phyloP scores from a whole-genome alignment of 1,140 invertebrate species.

The Lordiphosa clarofinis region DNA sequence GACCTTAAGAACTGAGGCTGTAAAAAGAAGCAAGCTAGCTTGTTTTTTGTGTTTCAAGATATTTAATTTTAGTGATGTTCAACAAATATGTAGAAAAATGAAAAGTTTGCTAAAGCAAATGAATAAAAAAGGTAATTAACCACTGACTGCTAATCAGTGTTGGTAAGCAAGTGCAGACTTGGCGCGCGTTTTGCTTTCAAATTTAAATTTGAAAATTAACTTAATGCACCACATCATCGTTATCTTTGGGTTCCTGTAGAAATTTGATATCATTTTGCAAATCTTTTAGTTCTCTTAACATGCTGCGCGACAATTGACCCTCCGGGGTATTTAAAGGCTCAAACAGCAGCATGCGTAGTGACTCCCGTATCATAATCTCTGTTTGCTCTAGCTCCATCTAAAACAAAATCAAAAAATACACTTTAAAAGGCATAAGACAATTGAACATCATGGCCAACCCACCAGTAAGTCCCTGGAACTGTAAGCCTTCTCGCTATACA shows the following conservation, averaged over 20 bases:
- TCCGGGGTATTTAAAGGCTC: constrained; percentile 87
- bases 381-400: constrained; percentile 81
- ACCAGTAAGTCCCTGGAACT: constrained; percentile 43
- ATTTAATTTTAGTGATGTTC: too few species aligned
- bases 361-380: constrained; percentile 82
- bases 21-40: too few species aligned
- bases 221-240: constrained; percentile 41
- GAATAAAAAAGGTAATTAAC: too few species aligned
- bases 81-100: too few species aligned
- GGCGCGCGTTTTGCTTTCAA: too few species aligned
- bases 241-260: constrained; percentile 31
- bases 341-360: constrained; percentile 84
- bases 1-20: not conserved
- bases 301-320: constrained; percentile 84
- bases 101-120: too few species aligned
- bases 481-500: constrained; percentile 54
- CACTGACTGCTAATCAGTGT: too few species aligned
- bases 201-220: not conserved
- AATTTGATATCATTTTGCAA: constrained; percentile 82
- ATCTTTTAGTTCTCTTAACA: constrained; percentile 84
- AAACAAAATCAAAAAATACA: constrained; percentile 38
- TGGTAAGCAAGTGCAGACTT: too few species aligned
- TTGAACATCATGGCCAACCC: not conserved
- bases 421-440: too few species aligned
- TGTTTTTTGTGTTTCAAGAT: too few species aligned